Conservation (phyloP, 2,113 vertebrate species). For the Apus apus region DNA sequence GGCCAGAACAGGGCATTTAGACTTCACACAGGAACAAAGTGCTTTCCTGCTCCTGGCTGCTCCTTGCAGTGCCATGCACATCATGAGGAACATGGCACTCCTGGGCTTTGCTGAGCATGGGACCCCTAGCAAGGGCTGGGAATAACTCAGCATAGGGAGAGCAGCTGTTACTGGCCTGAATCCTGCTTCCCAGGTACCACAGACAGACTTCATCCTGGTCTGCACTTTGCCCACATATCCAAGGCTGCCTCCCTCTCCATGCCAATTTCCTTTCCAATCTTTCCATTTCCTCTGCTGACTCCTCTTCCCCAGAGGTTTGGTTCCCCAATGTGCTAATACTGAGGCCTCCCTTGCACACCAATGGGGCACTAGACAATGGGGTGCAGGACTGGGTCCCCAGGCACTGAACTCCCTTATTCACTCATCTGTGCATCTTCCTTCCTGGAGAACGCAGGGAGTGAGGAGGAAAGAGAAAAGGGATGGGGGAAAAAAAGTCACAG, state of each 20-base stretch:
- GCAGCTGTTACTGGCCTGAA: not conserved
- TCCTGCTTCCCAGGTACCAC: not conserved
- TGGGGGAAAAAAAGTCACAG: conserved; percentile 55
- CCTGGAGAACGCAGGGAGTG: not conserved
- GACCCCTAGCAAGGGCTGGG: not conserved
- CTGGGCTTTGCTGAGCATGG: not conserved
- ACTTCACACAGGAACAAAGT: not conserved
- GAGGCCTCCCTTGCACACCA: not conserved
- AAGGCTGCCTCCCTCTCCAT: not conserved
- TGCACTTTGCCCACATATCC: not conserved
- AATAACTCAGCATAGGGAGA: not conserved
- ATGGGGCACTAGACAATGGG: not conserved
- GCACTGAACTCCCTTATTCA: not conserved
- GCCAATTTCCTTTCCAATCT: not conserved
- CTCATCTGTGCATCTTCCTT: not conserved
- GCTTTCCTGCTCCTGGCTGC: not conserved
- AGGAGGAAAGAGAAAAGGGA: conserved; percentile 58
- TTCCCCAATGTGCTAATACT: not conserved
- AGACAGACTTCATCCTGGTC: not conserved
- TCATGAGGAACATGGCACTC: fast-evolving
- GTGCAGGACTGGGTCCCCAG: not conserved
- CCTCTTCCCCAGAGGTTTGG: not conserved
- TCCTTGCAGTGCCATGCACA: not conserved
- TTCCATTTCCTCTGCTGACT: not conserved
- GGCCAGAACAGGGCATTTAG: not conserved